Base-by-base conservation (phyloP, 2,888 invertebrate species). In the Pandemis heparana region DNA sequence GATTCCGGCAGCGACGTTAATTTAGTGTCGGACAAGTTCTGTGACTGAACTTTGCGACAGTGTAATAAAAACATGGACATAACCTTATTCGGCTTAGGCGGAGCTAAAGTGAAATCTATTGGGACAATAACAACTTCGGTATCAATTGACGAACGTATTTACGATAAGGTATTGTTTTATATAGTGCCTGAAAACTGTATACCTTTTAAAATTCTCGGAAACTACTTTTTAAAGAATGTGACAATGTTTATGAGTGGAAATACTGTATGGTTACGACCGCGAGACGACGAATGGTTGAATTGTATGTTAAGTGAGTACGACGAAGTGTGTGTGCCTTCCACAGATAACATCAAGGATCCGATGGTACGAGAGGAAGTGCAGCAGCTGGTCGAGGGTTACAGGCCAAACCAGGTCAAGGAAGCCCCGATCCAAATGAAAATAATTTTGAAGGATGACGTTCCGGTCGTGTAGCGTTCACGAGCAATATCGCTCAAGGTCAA, bases 211-310 rank as follows among this genome's bases (percentile, higher is more conserved):
- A 48, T 48, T n/a, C 14, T 48, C 9, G 48, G 48, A 5, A 48
- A 48, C 9, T 14, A 48, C n/a, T 48, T 48, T 48, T 48, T 48
- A 48, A 32, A 14, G 46, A 63, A 63, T 48, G 63, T 63, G 63
- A 48, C 63, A 48, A 63, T 63, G 63, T 63, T 63, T 63, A 63
- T 63, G 63, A 63, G 63, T 63, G 63, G 63, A 32, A 46, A 8
- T 14, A 48, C 46, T 12, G 63, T 63, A 32, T 32, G 48, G 23
- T 63, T 63, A 23, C 46, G 48, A 48, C 63, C 63, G 63, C 18
- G 63, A 63, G 63, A 63, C 32, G 63, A 63, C 32, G 63, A 63
- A 63, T 63, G 63, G 63, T 23, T 63, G 63, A 32, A 63, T 32
- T 63, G 63, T 63, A 48, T 63, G 46, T 32, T 63, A 8, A 23